Percentiles rank a stretch among this genome's conserved stretches.
Evolutionary conservation across 2,113 vertebrate genomes (phyloP).

Genomic region (Muscicapa adusta): DNA sequence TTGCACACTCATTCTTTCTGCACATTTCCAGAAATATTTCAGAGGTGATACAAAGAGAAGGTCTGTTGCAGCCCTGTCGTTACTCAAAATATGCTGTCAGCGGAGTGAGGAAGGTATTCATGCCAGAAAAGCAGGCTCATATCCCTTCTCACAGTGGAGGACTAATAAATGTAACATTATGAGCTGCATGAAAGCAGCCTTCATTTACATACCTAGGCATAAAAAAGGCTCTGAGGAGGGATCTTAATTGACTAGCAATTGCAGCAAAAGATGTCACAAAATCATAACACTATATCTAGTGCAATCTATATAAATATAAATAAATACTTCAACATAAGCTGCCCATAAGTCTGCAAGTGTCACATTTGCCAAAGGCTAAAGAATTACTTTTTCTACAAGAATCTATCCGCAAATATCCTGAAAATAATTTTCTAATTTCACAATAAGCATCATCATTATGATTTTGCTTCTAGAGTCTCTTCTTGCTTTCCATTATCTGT

Average conservation of each 20-base stretch:
- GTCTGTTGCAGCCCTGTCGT: not conserved
- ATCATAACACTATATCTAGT: not conserved
- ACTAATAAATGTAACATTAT: not conserved
- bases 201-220: not conserved
- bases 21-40: not conserved
- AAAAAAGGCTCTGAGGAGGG: not conserved
- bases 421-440: not conserved
- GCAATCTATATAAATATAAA: not conserved
- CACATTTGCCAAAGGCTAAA: not conserved
- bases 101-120: not conserved
- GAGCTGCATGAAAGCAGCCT: not conserved
- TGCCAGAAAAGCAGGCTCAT: not conserved
- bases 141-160: not conserved
- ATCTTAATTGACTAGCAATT: not conserved
- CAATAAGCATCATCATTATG: not conserved
- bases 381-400: not conserved
- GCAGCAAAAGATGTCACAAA: not conserved
- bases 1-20: not conserved
- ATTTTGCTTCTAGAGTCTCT: not conserved
- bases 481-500: not conserved
- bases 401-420: not conserved
- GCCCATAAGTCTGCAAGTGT: not conserved
- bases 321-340: not conserved
- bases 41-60: accelerated
- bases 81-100: not conserved